A percentile compares a stretch with the other conserved stretches of the same genome.
Evolutionary conservation across 2,797 vertebrate genomes (phyloP).

Genomic region (Eremophila alpestris): DNA sequence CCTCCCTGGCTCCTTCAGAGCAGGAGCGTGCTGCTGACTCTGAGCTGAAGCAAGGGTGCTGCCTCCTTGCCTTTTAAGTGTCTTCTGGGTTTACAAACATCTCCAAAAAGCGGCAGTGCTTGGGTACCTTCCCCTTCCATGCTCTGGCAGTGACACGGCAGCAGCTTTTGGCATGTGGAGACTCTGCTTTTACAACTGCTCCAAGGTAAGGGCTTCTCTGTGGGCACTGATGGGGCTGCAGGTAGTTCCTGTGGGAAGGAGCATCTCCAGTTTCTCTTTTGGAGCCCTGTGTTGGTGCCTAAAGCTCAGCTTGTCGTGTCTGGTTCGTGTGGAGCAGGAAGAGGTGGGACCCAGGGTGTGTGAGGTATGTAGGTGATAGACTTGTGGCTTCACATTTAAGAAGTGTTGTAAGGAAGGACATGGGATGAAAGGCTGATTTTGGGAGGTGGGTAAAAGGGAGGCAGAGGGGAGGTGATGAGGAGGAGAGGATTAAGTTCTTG

Average conservation of each 20-base stretch:
- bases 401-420: neutral
- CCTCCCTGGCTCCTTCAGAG: neutral
- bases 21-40: fast-evolving
- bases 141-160: neutral
- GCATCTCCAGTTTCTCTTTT: fast-evolving
- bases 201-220: neutral
- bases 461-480: neutral
- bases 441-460: neutral
- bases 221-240: fast-evolving
- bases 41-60: fast-evolving
- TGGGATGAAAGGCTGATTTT: neutral
- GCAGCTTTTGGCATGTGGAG: neutral
- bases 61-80: neutral
- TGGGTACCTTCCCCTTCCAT: fast-evolving
- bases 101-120: neutral
- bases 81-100: neutral
- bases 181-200: fast-evolving
- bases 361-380: fast-evolving
- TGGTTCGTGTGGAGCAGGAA: neutral
- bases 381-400: neutral
- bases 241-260: neutral
- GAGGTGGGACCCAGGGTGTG: neutral
- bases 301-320: neutral
- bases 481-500: neutral
- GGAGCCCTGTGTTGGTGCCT: fast-evolving